These are phyloP conservation scores for Onychomys torridus DNA, from an alignment of 2,797 vertebrate genomes.

Conservation along the genomic window DNA sequence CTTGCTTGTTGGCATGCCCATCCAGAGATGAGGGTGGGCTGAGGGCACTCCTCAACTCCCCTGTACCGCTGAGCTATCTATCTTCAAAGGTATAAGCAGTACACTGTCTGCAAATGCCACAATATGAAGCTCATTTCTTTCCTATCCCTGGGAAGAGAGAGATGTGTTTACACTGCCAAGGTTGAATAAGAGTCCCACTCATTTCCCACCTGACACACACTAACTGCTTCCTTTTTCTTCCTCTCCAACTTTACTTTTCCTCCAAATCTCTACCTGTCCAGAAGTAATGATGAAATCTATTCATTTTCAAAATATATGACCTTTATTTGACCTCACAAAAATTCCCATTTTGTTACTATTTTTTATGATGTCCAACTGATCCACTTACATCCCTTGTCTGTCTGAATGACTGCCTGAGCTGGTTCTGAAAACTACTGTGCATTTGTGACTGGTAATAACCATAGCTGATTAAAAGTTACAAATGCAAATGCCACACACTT, in stretches of 20 bases:
- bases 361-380: not conserved
- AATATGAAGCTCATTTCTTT: not conserved
- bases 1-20: not conserved
- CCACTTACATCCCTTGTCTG: not conserved
- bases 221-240: not conserved
- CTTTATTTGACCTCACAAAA: not conserved
- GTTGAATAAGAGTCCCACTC: not conserved
- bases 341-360: not conserved
- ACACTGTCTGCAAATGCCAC: not conserved
- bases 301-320: conserved; percentile 35
- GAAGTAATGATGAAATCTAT: conserved; percentile 1
- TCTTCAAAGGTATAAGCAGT: conserved; percentile 40
- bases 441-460: not conserved
- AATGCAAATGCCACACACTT: not conserved
- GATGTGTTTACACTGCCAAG: not conserved
- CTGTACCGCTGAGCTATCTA: not conserved
- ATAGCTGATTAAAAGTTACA: not conserved
- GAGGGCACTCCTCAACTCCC: not conserved
- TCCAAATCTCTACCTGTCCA: not conserved
- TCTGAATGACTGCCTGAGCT: not conserved
- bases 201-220: not conserved
- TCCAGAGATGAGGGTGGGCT: not conserved
- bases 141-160: not conserved
- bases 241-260: not conserved
- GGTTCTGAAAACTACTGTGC: not conserved